These are phyloP conservation scores for Litocranius walleri DNA, from an alignment of 2,113 vertebrate species.

Conservation along the genomic window DNA sequence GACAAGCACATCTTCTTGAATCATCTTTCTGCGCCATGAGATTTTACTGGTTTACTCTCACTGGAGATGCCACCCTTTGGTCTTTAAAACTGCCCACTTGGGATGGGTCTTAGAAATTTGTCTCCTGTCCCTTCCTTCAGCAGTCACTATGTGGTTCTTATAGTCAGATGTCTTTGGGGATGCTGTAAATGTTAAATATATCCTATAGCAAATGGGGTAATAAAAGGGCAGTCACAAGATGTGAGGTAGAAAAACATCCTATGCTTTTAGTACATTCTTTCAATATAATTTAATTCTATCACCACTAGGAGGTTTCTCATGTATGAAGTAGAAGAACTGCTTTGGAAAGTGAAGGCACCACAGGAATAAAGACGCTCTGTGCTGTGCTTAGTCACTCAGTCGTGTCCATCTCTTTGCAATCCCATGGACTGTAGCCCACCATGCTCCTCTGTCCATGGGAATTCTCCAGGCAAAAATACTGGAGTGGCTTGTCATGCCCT, in stretches of 20 bases:
- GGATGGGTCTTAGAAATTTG: not conserved
- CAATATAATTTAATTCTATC: not conserved
- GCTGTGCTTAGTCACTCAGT: not conserved
- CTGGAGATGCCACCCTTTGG: not conserved
- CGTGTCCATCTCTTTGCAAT: accelerated
- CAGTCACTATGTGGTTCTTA: not conserved
- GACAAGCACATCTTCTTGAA: not conserved
- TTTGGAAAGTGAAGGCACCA: not conserved
- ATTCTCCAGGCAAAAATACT: not conserved
- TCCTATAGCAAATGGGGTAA: not conserved
- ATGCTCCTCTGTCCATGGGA: not conserved
- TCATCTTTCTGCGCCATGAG: not conserved
- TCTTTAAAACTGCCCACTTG: not conserved
- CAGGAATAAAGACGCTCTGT: not conserved
- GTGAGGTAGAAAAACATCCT: not conserved
- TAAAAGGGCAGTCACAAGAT: not conserved
- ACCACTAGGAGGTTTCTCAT: not conserved
- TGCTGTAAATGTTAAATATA: not conserved
- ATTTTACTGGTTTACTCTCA: not conserved
- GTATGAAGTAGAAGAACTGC: not conserved
- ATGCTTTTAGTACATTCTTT: not conserved
- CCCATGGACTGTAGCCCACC: not conserved
- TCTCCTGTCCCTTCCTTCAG: not conserved
- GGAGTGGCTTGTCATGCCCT: not conserved
- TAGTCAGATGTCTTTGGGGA: not conserved